phyloP scores from a whole-genome alignment of 2,113 vertebrate species.

The Zingel zingel region DNA sequence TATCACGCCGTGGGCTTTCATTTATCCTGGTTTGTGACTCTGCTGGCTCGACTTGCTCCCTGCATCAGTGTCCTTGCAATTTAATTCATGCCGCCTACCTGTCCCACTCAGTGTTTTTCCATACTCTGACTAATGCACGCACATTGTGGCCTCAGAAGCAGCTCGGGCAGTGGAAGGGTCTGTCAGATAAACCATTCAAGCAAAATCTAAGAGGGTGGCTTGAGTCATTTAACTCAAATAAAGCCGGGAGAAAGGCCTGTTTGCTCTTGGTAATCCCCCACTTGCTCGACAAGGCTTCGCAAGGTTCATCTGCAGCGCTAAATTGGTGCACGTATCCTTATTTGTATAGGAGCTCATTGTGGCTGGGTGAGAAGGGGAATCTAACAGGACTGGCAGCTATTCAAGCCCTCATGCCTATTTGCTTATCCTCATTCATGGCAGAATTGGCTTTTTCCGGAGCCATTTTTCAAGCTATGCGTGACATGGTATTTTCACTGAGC shows the following conservation, averaged over 20 bases:
- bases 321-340: conserved; percentile 81
- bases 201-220: conserved; percentile 77
- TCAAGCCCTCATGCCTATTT: conserved; percentile 83
- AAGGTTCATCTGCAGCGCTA: conserved; percentile 80
- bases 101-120: conserved; percentile 78
- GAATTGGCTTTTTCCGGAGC: conserved; percentile 80
- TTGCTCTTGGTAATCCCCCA: conserved; percentile 83
- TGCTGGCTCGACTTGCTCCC: conserved; percentile 41
- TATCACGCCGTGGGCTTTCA: conserved; percentile 59
- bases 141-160: conserved; percentile 56
- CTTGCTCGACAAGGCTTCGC: conserved; percentile 79
- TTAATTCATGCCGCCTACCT: conserved; percentile 79
- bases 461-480: conserved; percentile 76
- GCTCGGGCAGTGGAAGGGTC: conserved; percentile 66
- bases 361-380: conserved; percentile 67
- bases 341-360: conserved; percentile 83
- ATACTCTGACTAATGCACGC: conserved; percentile 79
- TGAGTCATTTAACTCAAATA: conserved; percentile 85
- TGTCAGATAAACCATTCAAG: conserved; percentile 76
- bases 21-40: conserved; percentile 63
- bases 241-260: conserved; percentile 77
- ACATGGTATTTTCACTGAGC: conserved; percentile 75
- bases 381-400: conserved; percentile 78
- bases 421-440: conserved; percentile 82
- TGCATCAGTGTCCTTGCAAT: conserved; percentile 68